Evolutionary conservation across 2,888 invertebrate genomes (phyloP).

Genomic region (Pachymerium ferrugineum): DNA sequence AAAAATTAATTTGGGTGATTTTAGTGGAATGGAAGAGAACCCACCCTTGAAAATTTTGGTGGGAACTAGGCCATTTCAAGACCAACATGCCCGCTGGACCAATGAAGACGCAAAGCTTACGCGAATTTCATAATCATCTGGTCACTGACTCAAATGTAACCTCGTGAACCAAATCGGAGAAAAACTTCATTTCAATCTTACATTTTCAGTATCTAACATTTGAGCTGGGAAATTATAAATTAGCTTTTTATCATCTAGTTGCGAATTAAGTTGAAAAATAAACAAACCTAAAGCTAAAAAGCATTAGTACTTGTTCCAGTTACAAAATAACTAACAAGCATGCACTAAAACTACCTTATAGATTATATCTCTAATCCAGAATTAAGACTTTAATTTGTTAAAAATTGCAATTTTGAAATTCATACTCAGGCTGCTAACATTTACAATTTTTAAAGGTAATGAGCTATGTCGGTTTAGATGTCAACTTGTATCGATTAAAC

Average conservation of each 20-base stretch:
- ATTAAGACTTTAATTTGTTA: too few species aligned
- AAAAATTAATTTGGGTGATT: neutral
- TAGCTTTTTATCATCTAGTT: neutral
- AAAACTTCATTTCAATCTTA: neutral
- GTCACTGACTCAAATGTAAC: neutral
- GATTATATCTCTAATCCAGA: too few species aligned
- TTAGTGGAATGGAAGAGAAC: neutral
- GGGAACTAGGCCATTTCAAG: neutral
- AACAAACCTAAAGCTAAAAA: too few species aligned
- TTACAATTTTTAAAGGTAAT: too few species aligned
- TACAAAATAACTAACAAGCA: too few species aligned
- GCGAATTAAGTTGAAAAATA: too few species aligned
- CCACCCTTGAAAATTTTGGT: neutral
- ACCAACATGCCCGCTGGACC: neutral
- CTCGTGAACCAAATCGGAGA: neutral
- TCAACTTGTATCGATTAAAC: too few species aligned
- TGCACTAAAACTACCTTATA: too few species aligned
- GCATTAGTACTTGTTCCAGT: too few species aligned
- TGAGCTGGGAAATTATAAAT: neutral
- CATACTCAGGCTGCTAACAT: too few species aligned
- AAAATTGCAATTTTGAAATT: too few species aligned
- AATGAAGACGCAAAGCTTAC: neutral
- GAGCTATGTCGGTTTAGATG: too few species aligned
- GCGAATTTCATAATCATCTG: neutral
- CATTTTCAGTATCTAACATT: neutral